Percentiles rank a stretch among this genome's conserved stretches.
Conservation (phyloP, 2,888 invertebrate species). For the Ischnus inquisitorius region DNA sequence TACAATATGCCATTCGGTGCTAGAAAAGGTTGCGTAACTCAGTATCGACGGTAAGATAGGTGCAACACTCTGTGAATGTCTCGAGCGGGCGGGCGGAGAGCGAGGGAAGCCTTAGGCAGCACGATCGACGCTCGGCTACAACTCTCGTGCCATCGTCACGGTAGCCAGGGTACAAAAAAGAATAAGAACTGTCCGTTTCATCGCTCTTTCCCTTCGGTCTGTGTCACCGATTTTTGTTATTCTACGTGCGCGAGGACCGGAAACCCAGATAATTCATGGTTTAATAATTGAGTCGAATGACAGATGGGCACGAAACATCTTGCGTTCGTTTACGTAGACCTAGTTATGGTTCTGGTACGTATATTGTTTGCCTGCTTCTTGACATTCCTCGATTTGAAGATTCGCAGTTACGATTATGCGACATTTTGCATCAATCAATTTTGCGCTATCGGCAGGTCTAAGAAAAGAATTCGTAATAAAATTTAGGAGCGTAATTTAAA, state of each 20-base stretch:
- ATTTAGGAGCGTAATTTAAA: no score
- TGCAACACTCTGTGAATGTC: not conserved
- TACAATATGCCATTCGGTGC: not conserved
- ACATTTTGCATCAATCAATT: not conserved
- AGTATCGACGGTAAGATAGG: slow-evolving; percentile 10
- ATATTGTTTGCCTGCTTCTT: not conserved
- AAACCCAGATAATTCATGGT: slow-evolving; percentile 19
- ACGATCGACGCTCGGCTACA: slow-evolving; percentile 31
- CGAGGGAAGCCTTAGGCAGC: slow-evolving; percentile 45
- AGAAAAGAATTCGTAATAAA: no score
- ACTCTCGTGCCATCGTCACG: slow-evolving; percentile 2
- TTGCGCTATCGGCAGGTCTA: no score
- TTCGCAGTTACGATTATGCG: slow-evolving; percentile 3
- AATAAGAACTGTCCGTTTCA: not conserved
- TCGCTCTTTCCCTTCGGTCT: not conserved
- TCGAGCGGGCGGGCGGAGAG: slow-evolving; percentile 3
- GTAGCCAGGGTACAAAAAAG: not conserved
- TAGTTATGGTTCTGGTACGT: no score
- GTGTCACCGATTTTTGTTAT: slow-evolving; percentile 1
- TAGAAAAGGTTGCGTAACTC: slow-evolving; percentile 16
- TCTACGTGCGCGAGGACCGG: not conserved
- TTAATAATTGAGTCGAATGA: slow-evolving; percentile 14
- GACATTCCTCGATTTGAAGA: not conserved
- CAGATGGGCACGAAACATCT: not conserved
- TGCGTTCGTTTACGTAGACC: not conserved